Conservation (phyloP, 1,140 invertebrate species). For the Cotesia vestalis region DNA sequence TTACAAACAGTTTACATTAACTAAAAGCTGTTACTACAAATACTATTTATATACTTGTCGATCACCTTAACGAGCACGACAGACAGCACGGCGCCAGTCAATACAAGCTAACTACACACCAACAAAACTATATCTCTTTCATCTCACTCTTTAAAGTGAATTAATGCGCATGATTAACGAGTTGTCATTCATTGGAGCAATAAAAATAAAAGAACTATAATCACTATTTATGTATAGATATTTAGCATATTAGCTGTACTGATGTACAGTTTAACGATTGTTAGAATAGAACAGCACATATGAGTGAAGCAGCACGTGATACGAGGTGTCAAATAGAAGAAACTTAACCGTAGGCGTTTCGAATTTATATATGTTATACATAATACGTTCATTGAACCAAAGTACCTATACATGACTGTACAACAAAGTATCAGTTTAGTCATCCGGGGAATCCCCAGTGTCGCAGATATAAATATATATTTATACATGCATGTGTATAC, state of each 20-base stretch:
- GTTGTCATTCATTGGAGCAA: slow-evolving; percentile 38
- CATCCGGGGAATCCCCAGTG: slow-evolving; percentile 25
- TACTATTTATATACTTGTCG: slow-evolving; percentile 2
- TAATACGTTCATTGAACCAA: slow-evolving; percentile 5
- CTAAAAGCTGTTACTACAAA: background rate
- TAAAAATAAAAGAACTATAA: slow-evolving; percentile 32
- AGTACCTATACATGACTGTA: background rate
- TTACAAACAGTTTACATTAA: background rate
- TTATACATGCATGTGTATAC: background rate
- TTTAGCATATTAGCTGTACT: background rate
- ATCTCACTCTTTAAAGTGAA: slow-evolving; percentile 3
- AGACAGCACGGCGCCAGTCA: slow-evolving; percentile 19
- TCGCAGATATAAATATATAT: slow-evolving; percentile 7
- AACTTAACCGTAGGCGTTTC: too few species aligned
- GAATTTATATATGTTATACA: too few species aligned
- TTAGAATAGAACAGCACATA: background rate
- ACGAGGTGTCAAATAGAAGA: too few species aligned
- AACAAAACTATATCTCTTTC: background rate
- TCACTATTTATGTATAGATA: slow-evolving; percentile 23
- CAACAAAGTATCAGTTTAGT: slow-evolving; percentile 7
- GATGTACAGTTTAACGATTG: background rate
- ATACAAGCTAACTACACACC: background rate
- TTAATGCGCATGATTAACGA: slow-evolving; percentile 23
- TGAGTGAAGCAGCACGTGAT: background rate
- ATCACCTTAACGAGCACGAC: slow-evolving; percentile 17